Conservation (phyloP, 2,113 vertebrate species). For the Eubucco bourcierii region DNA sequence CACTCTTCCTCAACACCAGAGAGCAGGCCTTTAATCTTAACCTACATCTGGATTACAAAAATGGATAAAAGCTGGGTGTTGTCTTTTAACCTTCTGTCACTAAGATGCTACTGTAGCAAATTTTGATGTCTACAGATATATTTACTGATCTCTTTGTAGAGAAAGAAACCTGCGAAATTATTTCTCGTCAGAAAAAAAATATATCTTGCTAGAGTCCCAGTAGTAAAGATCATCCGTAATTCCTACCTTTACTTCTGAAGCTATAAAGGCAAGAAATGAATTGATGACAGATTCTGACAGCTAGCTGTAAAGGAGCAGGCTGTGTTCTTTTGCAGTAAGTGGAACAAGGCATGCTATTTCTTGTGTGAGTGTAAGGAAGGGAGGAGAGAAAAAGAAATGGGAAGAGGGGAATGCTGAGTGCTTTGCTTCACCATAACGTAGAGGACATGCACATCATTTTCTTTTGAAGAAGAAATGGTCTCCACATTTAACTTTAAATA, state of each 20-base stretch:
- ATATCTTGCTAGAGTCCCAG: not conserved
- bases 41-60: not conserved
- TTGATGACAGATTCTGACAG: conserved; percentile 12
- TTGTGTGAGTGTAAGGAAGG: not conserved
- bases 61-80: not conserved
- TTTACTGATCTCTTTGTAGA: not conserved
- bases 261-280: not conserved
- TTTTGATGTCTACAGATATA: not conserved
- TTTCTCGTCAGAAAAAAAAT: not conserved
- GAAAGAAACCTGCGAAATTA: not conserved
- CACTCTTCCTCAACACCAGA: not conserved
- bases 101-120: not conserved
- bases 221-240: not conserved
- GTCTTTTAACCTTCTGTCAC: not conserved
- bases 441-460: not conserved
- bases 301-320: conserved; percentile 6
- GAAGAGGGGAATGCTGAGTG: not conserved
- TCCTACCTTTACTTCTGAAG: conserved; percentile 8
- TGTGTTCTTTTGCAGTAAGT: not conserved
- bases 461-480: not conserved
- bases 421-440: not conserved
- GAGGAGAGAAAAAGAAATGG: not conserved
- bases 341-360: not conserved
- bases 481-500: not conserved
- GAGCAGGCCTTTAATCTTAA: not conserved